These are phyloP conservation scores for Ditylenchus dipsaci DNA, from an alignment of 1,140 invertebrate species.

Conservation along the genomic window DNA sequence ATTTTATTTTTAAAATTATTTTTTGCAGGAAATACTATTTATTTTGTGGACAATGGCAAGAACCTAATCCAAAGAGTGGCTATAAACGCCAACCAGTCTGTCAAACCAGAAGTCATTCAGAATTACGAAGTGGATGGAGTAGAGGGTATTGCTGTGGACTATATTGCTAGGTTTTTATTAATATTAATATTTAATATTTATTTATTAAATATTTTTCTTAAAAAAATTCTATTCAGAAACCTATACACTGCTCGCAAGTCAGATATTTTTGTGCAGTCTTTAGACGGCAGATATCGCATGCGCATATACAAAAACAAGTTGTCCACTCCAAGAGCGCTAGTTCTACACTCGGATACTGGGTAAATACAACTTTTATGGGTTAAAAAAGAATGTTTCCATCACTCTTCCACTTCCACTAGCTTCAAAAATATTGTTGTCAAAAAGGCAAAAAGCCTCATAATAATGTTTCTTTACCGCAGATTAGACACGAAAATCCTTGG, in stretches of 20 bases:
- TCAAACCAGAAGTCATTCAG: constrained; percentile 42
- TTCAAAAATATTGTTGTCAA: no score
- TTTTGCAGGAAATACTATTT: constrained; percentile 4
- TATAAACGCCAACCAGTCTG: constrained; percentile 40
- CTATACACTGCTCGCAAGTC: constrained; percentile 21
- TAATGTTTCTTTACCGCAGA: no score
- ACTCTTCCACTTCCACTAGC: no score
- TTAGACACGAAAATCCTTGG: no score
- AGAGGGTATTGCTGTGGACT: constrained; percentile 49
- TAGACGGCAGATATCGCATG: constrained; percentile 66
- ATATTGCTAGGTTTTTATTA: constrained; percentile 28
- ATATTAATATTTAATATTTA: constrained; percentile 4
- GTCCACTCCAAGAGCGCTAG: constrained; percentile 85
- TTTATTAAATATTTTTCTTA: not conserved
- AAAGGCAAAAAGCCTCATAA: no score
- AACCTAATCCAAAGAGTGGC: constrained; percentile 17
- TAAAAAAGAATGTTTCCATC: no score
- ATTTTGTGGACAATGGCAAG: constrained; percentile 10
- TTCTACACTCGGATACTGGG: constrained; percentile 89
- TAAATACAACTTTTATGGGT: constrained; percentile 43
- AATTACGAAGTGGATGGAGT: constrained; percentile 47
- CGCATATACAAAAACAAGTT: constrained; percentile 76
- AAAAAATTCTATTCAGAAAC: constrained; percentile 21
- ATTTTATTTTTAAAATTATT: no score
- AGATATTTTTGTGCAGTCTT: constrained; percentile 36